A percentile compares a stretch with the other conserved stretches of the same genome.
Evolutionary conservation across 2,113 vertebrate species (phyloP).

Genomic region (Sorex fumeus): DNA sequence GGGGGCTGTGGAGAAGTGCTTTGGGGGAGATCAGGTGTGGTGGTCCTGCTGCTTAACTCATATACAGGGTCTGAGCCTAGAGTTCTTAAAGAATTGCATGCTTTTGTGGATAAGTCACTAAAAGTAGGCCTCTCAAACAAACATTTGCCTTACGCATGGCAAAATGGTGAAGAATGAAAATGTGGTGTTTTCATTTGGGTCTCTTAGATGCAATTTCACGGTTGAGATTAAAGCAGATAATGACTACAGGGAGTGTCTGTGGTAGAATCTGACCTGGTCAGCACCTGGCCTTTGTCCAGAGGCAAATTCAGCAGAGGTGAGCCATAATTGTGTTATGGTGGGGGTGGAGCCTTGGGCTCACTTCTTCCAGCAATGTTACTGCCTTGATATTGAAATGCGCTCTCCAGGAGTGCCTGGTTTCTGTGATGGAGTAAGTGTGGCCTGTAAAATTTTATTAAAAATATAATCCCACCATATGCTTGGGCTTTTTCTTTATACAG

Average conservation of each 20-base stretch:
- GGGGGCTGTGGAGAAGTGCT: background rate
- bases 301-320: background rate
- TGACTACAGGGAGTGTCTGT: background rate
- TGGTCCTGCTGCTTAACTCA: background rate
- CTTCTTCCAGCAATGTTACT: background rate
- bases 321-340: background rate
- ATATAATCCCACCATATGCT: constrained; percentile 18
- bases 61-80: background rate
- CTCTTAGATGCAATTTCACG: background rate
- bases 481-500: constrained; percentile 47
- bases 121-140: background rate
- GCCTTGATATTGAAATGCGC: constrained; percentile 54
- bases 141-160: background rate
- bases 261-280: background rate
- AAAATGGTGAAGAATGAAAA: constrained; percentile 9
- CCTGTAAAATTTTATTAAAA: constrained; percentile 74
- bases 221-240: background rate
- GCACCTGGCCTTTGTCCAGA: constrained; percentile 12
- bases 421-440: background rate
- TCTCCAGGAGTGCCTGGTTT: constrained; percentile 47
- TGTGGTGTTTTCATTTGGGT: background rate
- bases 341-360: background rate
- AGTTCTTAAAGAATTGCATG: background rate
- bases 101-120: background rate
- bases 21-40: background rate